Conservation (phyloP, 2,888 invertebrate genomes). For the Beris morrisii region DNA sequence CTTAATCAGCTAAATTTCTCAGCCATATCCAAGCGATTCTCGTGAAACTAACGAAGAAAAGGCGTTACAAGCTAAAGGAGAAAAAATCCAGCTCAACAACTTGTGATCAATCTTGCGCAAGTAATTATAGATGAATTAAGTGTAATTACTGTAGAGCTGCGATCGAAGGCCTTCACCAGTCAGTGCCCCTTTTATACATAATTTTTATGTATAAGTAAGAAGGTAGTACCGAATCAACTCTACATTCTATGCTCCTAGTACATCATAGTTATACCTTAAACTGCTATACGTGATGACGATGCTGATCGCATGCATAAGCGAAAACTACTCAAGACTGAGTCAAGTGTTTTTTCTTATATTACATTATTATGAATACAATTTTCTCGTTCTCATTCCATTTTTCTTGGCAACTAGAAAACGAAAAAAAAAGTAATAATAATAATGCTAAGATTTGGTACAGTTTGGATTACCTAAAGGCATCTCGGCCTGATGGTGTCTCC, state of each 20-base stretch:
- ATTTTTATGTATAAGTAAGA: conserved; percentile 1
- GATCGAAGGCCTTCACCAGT: conserved; percentile 17
- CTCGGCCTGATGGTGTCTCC: conserved; percentile 1
- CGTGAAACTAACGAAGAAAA: too few species aligned
- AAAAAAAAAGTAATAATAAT: not conserved
- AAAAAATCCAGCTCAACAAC: not conserved
- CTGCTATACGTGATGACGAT: conserved; percentile 8
- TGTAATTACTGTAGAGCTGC: conserved; percentile 25
- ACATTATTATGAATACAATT: conserved; percentile 17
- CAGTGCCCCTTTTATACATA: conserved; percentile 18
- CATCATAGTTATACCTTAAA: not conserved
- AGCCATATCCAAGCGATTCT: too few species aligned
- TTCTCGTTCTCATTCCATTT: conserved; percentile 12
- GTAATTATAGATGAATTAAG: conserved; percentile 32
- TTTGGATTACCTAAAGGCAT: conserved; percentile 22
- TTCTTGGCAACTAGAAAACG: conserved; percentile 9
- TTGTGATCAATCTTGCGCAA: conserved; percentile 12
- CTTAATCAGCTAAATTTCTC: too few species aligned
- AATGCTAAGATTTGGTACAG: conserved; percentile 17
- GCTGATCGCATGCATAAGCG: conserved; percentile 18
- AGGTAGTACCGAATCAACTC: not conserved
- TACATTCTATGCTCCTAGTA: conserved; percentile 16
- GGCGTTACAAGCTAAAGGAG: too few species aligned
- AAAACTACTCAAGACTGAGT: conserved; percentile 20
- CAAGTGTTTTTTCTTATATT: conserved; percentile 25